Conservation (phyloP, 2,797 vertebrate genomes). For the Myotis planiceps region DNA sequence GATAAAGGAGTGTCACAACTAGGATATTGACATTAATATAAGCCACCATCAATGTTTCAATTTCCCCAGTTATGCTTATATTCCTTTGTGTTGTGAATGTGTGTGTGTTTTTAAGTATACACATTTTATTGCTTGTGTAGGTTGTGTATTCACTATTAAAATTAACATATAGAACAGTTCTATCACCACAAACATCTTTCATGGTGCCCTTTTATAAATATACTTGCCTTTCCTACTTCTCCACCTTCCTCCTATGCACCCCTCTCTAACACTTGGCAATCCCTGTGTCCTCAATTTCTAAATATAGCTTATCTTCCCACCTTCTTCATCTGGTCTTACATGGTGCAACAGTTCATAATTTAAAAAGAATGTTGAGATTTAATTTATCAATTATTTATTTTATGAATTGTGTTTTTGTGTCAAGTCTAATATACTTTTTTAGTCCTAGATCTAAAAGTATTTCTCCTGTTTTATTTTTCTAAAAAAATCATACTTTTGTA, state of each 20-base stretch:
- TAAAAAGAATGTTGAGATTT: background rate
- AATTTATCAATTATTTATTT: background rate
- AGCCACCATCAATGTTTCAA: background rate
- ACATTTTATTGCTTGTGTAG: background rate
- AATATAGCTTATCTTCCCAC: background rate
- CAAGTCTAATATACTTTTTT: background rate
- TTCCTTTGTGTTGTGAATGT: background rate
- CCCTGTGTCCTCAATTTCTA: background rate
- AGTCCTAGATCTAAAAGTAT: background rate
- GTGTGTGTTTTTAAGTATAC: background rate
- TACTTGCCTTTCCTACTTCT: background rate
- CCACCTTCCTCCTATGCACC: background rate
- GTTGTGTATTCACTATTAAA: background rate
- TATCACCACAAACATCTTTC: background rate
- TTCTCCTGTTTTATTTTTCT: background rate
- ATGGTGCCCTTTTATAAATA: background rate
- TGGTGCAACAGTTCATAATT: background rate
- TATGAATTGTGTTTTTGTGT: background rate
- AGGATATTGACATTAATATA: background rate
- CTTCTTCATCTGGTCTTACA: fast-evolving
- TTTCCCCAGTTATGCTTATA: background rate
- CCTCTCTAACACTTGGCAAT: background rate
- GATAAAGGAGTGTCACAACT: background rate
- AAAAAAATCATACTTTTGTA: background rate
- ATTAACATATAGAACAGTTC: background rate